These are phyloP conservation scores for Vanacampus margaritifer DNA, from an alignment of 2,113 vertebrate genomes.

Conservation along the genomic window DNA sequence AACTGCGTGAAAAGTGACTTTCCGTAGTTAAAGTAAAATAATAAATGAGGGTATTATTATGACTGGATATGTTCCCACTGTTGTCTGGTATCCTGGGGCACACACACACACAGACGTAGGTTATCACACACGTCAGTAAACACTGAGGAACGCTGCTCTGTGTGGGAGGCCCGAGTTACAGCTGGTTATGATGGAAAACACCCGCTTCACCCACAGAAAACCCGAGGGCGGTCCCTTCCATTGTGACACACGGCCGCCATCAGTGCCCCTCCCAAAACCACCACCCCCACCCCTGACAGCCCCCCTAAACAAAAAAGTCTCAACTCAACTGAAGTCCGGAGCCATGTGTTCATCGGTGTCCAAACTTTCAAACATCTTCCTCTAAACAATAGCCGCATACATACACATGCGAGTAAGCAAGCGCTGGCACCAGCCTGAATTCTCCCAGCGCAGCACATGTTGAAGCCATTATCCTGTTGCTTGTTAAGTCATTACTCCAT, in stretches of 20 bases:
- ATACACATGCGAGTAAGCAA: slow-evolving; percentile 32
- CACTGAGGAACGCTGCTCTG: slow-evolving; percentile 24
- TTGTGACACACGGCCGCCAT: slow-evolving; percentile 39
- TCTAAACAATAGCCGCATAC: slow-evolving; percentile 56
- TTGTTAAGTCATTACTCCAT: slow-evolving; percentile 75
- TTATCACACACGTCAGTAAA: slow-evolving; percentile 18
- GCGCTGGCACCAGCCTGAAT: slow-evolving; percentile 28
- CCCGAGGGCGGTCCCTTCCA: slow-evolving; percentile 55
- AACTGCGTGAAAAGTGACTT: neutral
- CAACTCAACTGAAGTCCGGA: slow-evolving; percentile 36
- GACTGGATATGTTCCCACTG: neutral
- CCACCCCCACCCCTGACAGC: slow-evolving; percentile 7
- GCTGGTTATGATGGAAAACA: slow-evolving; percentile 71
- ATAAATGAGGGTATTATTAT: slow-evolving; percentile 15
- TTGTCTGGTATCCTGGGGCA: slow-evolving; percentile 10
- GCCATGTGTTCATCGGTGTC: slow-evolving; percentile 38
- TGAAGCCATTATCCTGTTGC: slow-evolving; percentile 75
- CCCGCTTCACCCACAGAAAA: slow-evolving; percentile 47
- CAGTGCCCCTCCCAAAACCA: no score
- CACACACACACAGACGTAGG: slow-evolving; percentile 24
- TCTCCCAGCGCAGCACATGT: slow-evolving; percentile 59
- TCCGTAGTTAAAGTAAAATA: neutral
- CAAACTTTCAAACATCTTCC: slow-evolving; percentile 63
- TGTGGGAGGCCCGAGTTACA: slow-evolving; percentile 58
- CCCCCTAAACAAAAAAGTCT: slow-evolving; percentile 30